Evolutionary conservation across 2,797 vertebrate species (phyloP), one percentile per base, ranked within the genome.

Genomic region (Enteromius fasciolatus): DNA sequence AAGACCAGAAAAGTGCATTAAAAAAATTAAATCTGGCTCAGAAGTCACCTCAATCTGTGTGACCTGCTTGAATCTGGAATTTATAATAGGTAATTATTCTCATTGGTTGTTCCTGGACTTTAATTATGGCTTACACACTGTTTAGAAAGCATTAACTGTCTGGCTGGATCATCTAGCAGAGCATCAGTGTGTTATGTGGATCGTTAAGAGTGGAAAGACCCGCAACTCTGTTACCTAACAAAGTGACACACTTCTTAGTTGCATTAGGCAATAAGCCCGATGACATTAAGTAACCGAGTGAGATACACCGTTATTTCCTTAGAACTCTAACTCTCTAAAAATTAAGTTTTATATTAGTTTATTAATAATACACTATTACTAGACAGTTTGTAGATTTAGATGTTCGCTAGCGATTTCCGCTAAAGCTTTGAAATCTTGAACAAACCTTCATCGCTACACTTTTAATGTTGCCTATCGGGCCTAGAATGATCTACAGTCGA

Each of bases 221-320:
- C 28, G 25, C 25, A 74, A 64, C 69, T 36, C 69, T 50, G 59
- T 81, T 81, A 81, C 44, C 44, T 74, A 81, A 81, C 79, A 12
- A 73, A 63, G 57, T 73, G 79, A 39, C 79, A 81, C 68, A 63
- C 68, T 67, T 66, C 61, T 81, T 64, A 64, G 44, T 57, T 72
- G 36, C 50, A 72, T 80, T 80, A 80, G 54, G 28, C 8, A 63
- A 48, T 80, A 72, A 59, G 61, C 44, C 75, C 14, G 36, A 28
- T 23, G 28, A 10, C 76, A 67, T n/a, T 52, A 28, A 36, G 25
- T 14, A 67, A n/a, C 6, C 9, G 12, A 48, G 18, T 59, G 48
- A 33, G 11, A 50, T 15, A 64, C 14, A 77, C 39, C 7, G 28
- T 4, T n/a, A 1, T 54, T 25, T 31, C 31, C 11, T 52, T 20